Evolutionary conservation across 2,888 invertebrate genomes (phyloP).

Genomic region (Protonemura montana): DNA sequence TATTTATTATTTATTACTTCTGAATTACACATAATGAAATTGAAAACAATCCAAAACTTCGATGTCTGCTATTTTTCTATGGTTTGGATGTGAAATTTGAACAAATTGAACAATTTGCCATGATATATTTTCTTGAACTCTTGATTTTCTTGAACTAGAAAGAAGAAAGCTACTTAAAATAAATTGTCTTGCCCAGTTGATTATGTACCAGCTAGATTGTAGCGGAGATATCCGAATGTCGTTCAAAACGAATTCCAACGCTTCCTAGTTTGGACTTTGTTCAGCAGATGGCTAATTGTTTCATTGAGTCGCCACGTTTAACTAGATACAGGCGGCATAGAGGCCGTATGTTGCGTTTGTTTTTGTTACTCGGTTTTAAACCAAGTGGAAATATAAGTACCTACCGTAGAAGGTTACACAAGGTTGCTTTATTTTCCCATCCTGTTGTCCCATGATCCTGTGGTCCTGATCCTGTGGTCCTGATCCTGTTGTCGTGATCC

Average conservation of each 20-base stretch:
- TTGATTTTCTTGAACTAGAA: not conserved
- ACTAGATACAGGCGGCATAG: too few relatives aligned
- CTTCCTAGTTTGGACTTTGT: not conserved
- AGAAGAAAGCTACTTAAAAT: not conserved
- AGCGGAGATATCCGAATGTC: not conserved
- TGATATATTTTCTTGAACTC: not conserved
- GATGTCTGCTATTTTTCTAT: conserved; percentile 7
- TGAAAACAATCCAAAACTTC: not conserved
- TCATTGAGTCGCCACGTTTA: not conserved
- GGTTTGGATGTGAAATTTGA: not conserved
- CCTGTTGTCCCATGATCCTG: too few relatives aligned
- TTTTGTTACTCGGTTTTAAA: not conserved
- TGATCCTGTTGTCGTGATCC: too few relatives aligned
- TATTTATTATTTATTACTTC: not conserved
- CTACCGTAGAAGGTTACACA: not conserved
- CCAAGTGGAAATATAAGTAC: conserved; percentile 7
- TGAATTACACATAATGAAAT: not conserved
- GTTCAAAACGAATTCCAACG: not conserved
- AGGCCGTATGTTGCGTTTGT: not conserved
- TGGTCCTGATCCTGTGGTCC: too few relatives aligned
- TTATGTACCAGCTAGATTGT: not conserved
- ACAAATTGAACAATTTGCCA: not conserved
- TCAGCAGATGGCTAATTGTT: not conserved
- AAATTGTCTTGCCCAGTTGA: not conserved
- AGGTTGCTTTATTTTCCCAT: not conserved